Base-by-base conservation (phyloP, 2,797 vertebrate genomes). In the Brachyalestes nurse region DNA sequence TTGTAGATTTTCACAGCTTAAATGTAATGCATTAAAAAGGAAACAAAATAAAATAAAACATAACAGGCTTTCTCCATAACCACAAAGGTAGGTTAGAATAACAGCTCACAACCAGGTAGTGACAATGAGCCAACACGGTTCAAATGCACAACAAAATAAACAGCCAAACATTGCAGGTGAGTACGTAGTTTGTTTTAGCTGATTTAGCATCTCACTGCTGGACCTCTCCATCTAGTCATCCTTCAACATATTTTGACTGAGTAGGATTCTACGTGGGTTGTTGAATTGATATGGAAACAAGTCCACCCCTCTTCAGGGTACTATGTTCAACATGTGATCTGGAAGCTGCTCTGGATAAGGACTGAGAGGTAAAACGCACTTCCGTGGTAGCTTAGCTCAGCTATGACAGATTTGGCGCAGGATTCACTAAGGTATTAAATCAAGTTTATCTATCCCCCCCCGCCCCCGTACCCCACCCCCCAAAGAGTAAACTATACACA, bases 1-100 rank as follows among this genome's bases (percentile, higher is more conserved):
- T 81, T 69, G 49, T 73, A 84, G 74, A 77, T 75, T 83, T 86
- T 84, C 86, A 86, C 84, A 86, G 84, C 82, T 86, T 86, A 73
- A 83, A 86, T 47, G 70, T 82, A 79, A 86, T 74, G 78, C 75
- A 49, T 45, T 6, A 45, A 45, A 45, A 45, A 45, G 9, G 6
- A 45, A 49, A 49, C 2, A 73, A 67, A 75, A 83, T 21, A 42
- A 4, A 45, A 66, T 34, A 64, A 7, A 60, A 61, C 72, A 82
- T 55, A 55, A 72, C 60, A 78, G 17, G 49, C 25, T 70, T 75
- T 72, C 75, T 69, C 49, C 55, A 42, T 42, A 67, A 49, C n/a
- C 45, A 78, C 53, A 69, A 45, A 60, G 25, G 51, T 75, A 67
- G 16, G 28, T 55, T 60, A 53, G 49, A 80, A 78, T 60, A 28